Evolutionary conservation across 2,797 vertebrate genomes (phyloP), one percentile per base, ranked within the genome.

Genomic region (Pipistrellus nathusii): DNA sequence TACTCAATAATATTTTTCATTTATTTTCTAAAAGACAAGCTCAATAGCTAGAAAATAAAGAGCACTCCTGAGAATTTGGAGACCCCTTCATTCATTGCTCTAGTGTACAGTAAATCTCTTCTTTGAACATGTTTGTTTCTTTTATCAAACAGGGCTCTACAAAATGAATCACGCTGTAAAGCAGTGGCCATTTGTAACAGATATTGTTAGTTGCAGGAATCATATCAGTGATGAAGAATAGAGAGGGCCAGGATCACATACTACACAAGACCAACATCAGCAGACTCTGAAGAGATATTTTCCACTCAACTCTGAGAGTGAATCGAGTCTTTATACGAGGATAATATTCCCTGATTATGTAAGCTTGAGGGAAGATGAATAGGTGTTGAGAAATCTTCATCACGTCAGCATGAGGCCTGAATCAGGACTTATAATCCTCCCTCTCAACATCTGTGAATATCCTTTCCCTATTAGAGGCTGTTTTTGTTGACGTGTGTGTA

Each of bases 51-150:
- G 76, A 96, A 97, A 96, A 96, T 92, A 97, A 55, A 97, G 53
- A 98, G 94, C 53, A 94, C 75, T 87, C 69, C 44, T 53, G 95
- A 95, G 93, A 96, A 27, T 92, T 95, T 91, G 84, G 78, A 97
- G 88, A 94, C 77, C 69, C 87, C 35, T 93, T 95, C 97, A 96
- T 97, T 98, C 95, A 97, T 97, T 62, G 62, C 80, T 77, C 48
- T 88, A 23, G 20, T 82, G 46, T 96, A 94, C 55, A 93, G 85
- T 97, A 97, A 98, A 97, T 98, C 94, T 98, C 88, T 96, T 96
- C 75, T 78, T 96, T 94, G 48, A 98, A 93, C 93, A 97, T 95
- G 46, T 97, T 97, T 97, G 96, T 97, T 97, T 98, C 89, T 97
- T 97, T 96, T 97, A 96, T 97, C 96, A 96, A 97, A 83, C n/a